These are phyloP conservation scores for Amniataba percoides DNA, from an alignment of 2,797 vertebrate genomes.

Conservation along the genomic window DNA sequence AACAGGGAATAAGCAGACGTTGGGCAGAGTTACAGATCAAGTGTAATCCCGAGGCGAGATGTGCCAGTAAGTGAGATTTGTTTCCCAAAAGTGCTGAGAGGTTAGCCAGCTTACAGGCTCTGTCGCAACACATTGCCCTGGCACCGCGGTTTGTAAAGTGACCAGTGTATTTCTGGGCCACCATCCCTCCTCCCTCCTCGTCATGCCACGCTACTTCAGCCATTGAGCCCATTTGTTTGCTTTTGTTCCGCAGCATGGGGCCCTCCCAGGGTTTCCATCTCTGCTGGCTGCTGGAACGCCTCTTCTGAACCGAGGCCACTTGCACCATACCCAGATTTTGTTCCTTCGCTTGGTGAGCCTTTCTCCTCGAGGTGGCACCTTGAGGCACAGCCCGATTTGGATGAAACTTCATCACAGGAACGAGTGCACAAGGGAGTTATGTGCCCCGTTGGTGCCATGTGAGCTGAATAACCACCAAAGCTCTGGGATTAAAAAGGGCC, in stretches of 20 bases:
- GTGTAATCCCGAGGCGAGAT: constrained; percentile 2
- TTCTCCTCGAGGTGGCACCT: constrained; percentile 42
- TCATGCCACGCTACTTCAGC: constrained; percentile 68
- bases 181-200: constrained; percentile 56
- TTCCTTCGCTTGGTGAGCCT: constrained; percentile 40
- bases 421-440: constrained; percentile 9
- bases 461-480: constrained; percentile 49
- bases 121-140: constrained; percentile 49
- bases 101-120: constrained; percentile 28
- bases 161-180: constrained; percentile 57
- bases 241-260: constrained; percentile 81
- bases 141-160: constrained; percentile 49
- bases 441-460: constrained; percentile 29
- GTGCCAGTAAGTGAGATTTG: constrained; percentile 18
- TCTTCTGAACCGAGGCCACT: constrained; percentile 63
- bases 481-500: constrained; percentile 61
- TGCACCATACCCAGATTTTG: constrained; percentile 57
- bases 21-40: constrained; percentile 10
- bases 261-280: constrained; percentile 72
- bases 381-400: constrained; percentile 45
- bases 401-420: constrained; percentile 30
- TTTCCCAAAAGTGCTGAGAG: constrained; percentile 24
- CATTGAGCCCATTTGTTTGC: constrained; percentile 77
- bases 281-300: constrained; percentile 56
- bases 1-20: neutral